phyloP scores from a whole-genome alignment of 2,888 invertebrate species.

The Agrypnus murinus region DNA sequence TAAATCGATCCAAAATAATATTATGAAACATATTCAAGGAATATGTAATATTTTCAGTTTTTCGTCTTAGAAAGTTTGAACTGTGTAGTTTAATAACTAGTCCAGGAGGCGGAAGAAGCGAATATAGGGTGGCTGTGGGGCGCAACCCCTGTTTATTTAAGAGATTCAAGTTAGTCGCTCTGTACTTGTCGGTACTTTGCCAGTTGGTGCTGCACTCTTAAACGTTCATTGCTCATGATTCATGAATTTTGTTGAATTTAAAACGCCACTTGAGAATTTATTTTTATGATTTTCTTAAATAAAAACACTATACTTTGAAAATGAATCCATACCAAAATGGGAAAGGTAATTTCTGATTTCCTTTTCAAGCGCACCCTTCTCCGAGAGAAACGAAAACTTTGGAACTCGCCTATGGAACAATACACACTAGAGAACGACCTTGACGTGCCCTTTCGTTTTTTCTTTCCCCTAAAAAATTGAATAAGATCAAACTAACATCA shows the following conservation, averaged over 20 bases:
- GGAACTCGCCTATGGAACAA: too few relatives aligned
- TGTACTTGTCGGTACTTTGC: conserved; percentile 59
- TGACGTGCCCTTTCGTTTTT: not conserved
- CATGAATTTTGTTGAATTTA: conserved; percentile 51
- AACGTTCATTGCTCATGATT: conserved; percentile 55
- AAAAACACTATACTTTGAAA: not conserved
- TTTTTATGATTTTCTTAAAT: not conserved
- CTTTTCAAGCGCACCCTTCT: too few relatives aligned
- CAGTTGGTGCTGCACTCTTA: conserved; percentile 58
- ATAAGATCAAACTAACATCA: conserved; percentile 9
- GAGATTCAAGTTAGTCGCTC: conserved; percentile 60
- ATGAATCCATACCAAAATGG: too few relatives aligned
- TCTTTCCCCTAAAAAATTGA: conserved; percentile 7
- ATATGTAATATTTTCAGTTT: not conserved
- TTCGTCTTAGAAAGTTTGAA: conserved; percentile 5
- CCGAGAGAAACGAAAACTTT: too few relatives aligned
- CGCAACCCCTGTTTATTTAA: conserved; percentile 59
- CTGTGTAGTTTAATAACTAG: conserved; percentile 58
- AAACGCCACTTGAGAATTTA: conserved; percentile 9
- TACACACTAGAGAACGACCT: too few relatives aligned
- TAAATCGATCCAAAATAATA: too few relatives aligned
- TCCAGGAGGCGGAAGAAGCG: conserved; percentile 53
- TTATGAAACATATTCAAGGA: too few relatives aligned
- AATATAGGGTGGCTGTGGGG: conserved; percentile 49
- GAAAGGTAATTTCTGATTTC: too few relatives aligned